Base-by-base conservation (phyloP, 1,140 invertebrate species). In the Zelostemma sp. region DNA sequence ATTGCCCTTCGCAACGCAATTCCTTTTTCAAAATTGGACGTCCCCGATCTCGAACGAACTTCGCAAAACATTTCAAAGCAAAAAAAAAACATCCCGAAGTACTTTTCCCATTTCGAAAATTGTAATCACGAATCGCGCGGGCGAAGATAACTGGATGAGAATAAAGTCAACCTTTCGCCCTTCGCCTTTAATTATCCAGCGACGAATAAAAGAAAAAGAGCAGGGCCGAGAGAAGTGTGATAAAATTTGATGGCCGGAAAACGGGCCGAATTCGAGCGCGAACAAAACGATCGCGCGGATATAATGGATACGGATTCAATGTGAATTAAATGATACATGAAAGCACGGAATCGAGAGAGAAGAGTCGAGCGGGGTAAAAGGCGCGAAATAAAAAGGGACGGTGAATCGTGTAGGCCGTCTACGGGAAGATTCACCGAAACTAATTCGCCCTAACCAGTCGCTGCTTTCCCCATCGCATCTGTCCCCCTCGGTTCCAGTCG, bases 381-480 rank as follows among this genome's bases (percentile, higher is more conserved):
- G 25, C 14, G 25, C 11, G 19, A 31, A 41, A 41, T 14, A 15
- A 15, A 41, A 41, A 25, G 15, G 15, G 40, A 41, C 14, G 14
- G 14, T 6, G 48, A 17, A 12, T 48, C 18, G 46, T 31, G 46
- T 21, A 21, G 19, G 25, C 4, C 18, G 15, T 46, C 18, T 46
- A 46, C 43, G n/a, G 40, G 48, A 31, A 57, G 56, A 64, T 67
- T 68, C 64, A 49, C 15, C 61, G 65, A 68, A 60, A 62, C 73
- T 75, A 72, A 75, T 75, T 75, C 64, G 55, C 50, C 58, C 66
- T 70, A 69, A 69, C 58, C 72, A 67, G 51, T 47, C 57, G 35
- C 17, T 41, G 60, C 17, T 35, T 38, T 19, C 25, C 49, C 33
- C 33, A 38, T 25, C 14, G 12, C 46, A 19, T 46, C 45, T 18